phyloP scores from a whole-genome alignment of 1,140 invertebrate genomes.

The Dreissena polymorpha region DNA sequence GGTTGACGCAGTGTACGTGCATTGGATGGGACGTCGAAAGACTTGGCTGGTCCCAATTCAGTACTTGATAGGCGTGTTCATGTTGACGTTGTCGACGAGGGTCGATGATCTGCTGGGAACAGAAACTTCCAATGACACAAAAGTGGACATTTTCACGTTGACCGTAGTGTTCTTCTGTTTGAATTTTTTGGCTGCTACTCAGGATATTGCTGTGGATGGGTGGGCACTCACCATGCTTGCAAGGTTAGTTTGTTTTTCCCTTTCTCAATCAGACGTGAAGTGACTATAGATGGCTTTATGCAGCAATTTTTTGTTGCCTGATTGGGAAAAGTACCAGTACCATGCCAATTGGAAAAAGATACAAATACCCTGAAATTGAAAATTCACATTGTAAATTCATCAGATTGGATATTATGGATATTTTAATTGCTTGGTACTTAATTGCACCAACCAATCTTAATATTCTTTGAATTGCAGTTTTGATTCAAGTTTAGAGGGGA shows the following conservation, averaged over 20 bases:
- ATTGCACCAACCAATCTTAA: too few species aligned
- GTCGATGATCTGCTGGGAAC: conserved; percentile 67
- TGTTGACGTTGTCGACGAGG: conserved; percentile 72
- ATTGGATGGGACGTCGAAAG: conserved; percentile 94
- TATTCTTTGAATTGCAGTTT: too few species aligned
- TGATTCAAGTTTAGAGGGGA: too few species aligned
- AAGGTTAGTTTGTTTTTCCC: conserved; percentile 82
- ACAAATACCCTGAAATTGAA: too few species aligned
- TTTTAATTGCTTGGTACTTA: too few species aligned
- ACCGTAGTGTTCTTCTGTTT: conserved; percentile 94
- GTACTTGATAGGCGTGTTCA: conserved; percentile 83
- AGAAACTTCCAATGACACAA: conserved; percentile 57
- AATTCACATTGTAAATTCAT: too few species aligned
- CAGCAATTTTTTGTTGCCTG: too few species aligned
- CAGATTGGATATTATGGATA: too few species aligned
- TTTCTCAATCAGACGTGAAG: neutral
- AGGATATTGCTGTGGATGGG: conserved; percentile 99
- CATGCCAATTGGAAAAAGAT: too few species aligned
- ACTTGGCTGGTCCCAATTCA: conserved; percentile 98
- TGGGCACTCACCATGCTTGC: conserved; percentile 99
- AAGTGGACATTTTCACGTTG: conserved; percentile 90
- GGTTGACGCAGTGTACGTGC: conserved; percentile 94
- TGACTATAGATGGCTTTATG: too few species aligned
- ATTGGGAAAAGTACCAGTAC: too few species aligned
- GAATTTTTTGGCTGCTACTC: conserved; percentile 98